Evolutionary conservation across 2,113 vertebrate species (phyloP).

Genomic region (Gobiocypris rarus): DNA sequence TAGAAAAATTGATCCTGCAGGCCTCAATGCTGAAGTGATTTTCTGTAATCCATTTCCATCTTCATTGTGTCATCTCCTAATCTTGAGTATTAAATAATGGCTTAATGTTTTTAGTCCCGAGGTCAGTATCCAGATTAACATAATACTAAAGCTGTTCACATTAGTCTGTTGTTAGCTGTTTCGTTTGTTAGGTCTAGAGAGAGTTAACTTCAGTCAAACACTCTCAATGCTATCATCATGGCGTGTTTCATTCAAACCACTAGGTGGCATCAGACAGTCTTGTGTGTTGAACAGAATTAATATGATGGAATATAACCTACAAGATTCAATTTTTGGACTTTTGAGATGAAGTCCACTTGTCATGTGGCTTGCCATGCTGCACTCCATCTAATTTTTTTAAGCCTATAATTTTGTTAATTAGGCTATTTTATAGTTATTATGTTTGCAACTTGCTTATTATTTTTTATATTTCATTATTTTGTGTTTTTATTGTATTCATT

Average conservation of each 20-base stretch:
- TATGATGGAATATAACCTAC: neutral
- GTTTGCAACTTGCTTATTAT: too few species aligned
- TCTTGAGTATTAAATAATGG: neutral
- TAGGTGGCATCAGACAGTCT: conserved; percentile 8
- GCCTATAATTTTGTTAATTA: neutral
- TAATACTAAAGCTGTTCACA: neutral
- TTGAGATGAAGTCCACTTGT: neutral
- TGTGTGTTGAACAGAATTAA: neutral
- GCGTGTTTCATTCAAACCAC: neutral
- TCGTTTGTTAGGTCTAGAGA: neutral
- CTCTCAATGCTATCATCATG: neutral
- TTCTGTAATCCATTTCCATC: conserved; percentile 21
- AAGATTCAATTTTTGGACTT: neutral
- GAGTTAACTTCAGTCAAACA: neutral
- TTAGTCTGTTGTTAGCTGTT: neutral
- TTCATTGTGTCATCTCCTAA: neutral
- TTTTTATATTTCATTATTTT: neutral
- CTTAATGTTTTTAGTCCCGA: neutral
- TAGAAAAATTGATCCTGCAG: neutral
- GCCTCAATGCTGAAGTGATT: neutral
- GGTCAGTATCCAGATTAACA: neutral
- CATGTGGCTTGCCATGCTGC: neutral
- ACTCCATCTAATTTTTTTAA: neutral
- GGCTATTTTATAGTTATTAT: neutral
- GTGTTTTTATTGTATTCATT: neutral